A percentile compares a stretch with the other conserved stretches of the same genome.
These are phyloP conservation scores for Urocynchramus pylzowi DNA, from an alignment of 2,113 vertebrate genomes.

Conservation along the genomic window DNA sequence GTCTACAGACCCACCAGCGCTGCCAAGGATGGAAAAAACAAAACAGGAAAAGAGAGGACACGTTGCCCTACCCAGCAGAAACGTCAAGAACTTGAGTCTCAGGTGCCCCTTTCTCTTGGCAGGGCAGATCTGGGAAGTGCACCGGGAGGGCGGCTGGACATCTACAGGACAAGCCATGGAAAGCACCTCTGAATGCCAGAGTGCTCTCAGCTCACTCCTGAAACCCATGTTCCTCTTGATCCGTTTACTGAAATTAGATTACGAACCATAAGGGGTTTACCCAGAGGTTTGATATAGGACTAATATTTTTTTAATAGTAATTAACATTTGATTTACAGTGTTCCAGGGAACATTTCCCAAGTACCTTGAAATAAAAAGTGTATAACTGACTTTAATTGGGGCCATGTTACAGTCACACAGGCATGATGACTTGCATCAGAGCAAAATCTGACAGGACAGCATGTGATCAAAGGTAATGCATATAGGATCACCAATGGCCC, in stretches of 20 bases:
- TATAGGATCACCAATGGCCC: slow-evolving; percentile 6
- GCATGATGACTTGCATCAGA: slow-evolving; percentile 55
- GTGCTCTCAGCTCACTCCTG: slow-evolving; percentile 25
- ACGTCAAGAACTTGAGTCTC: not conserved
- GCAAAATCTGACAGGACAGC: slow-evolving; percentile 67
- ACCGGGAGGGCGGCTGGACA: not conserved
- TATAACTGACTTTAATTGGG: slow-evolving; percentile 60
- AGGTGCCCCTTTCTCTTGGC: not conserved
- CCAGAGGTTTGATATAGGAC: slow-evolving; percentile 64
- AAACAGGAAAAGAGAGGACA: not conserved
- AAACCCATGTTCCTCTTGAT: slow-evolving; percentile 59
- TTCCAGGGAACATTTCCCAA: slow-evolving; percentile 68
- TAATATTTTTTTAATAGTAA: slow-evolving; percentile 69
- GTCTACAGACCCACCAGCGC: rapidly evolving
- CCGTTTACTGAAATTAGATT: slow-evolving; percentile 69
- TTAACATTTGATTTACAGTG: slow-evolving; percentile 73
- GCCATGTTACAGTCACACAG: slow-evolving; percentile 51
- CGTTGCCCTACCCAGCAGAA: not conserved
- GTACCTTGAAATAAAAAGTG: slow-evolving; percentile 66
- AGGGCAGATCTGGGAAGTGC: not conserved
- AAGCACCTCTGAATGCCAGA: slow-evolving; percentile 37
- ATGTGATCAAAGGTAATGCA: slow-evolving; percentile 58
- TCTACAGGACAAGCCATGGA: not conserved
- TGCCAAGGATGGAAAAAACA: not conserved
- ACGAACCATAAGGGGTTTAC: slow-evolving; percentile 57